Evolutionary conservation across 53 echinoderm and acorn worm genomes (phyloP).

Genomic region (Holothuria leucospilota): DNA sequence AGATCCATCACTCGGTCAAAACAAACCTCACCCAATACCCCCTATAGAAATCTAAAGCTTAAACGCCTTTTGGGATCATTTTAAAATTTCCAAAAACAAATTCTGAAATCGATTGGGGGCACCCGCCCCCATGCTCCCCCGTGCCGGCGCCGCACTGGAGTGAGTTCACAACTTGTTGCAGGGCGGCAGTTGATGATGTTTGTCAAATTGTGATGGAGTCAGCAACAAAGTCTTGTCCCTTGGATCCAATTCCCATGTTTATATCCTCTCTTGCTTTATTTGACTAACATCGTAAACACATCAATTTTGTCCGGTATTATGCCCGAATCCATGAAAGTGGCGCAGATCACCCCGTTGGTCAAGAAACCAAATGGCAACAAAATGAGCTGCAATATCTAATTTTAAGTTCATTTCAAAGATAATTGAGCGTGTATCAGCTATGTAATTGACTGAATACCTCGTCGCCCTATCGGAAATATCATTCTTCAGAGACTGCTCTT

Average conservation of each 20-base stretch:
- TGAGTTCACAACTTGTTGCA: not conserved
- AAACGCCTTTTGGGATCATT: too few relatives aligned
- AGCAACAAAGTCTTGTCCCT: not conserved
- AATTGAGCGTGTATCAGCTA: not conserved
- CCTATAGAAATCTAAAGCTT: too few relatives aligned
- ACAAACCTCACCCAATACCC: too few relatives aligned
- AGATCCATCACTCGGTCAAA: too few relatives aligned
- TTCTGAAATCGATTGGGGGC: too few relatives aligned
- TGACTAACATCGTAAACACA: not conserved
- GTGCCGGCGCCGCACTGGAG: too few relatives aligned
- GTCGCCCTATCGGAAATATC: constrained; percentile 8
- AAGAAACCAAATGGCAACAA: not conserved
- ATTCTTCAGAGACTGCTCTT: constrained; percentile 32
- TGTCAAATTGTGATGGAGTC: not conserved
- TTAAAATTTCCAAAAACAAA: too few relatives aligned
- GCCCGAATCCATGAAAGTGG: not conserved
- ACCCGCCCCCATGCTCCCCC: too few relatives aligned
- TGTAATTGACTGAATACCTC: constrained; percentile 1
- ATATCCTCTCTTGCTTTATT: not conserved
- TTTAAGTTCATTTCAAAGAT: not conserved
- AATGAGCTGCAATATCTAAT: constrained; percentile 4
- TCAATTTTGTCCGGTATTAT: not conserved
- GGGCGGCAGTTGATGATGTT: not conserved
- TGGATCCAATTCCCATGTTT: constrained; percentile 30
- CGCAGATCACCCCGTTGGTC: not conserved